Evolutionary conservation across 2,797 vertebrate genomes (phyloP), one percentile per base, ranked within the genome.

Genomic region (Macrochelys suwanniensis): DNA sequence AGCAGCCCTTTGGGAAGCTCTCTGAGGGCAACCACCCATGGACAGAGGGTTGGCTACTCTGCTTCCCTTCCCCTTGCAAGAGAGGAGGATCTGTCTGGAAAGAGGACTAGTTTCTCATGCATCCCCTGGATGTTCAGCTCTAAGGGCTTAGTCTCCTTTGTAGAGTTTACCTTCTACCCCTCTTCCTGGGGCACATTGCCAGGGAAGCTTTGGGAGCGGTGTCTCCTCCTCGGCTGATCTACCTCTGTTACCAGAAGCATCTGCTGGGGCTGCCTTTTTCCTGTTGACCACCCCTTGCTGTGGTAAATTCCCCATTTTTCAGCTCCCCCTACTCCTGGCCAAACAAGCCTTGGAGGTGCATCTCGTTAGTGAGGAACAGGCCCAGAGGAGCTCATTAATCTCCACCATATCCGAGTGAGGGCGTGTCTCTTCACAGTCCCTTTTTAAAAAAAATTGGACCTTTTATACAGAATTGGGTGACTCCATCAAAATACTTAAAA

Each of bases 401-500:
- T 68, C 33, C 33, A n/a, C n/a, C 33, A 37, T 68, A 68, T 9
- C 8, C 2, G 1, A 19, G 17, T n/a, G 33, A 68, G 33, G 17
- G 33, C 4, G 4, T 19, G 17, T 68, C 33, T 31, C 61, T 37
- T 57, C 56, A 28, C 56, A 2, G 51, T 81, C 5, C 1, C 83
- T 94, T 82, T 13, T 23, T 80, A 54, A 2, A 84, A 65, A 84
- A 1, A 84, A 65, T 85, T 87, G 81, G 51, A 82, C 59, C 19
- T 33, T 80, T 5, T 61, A 2, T 50, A 2, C 2, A 53, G 19
- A 59, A 8, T 31, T 71, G 10, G 0, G 0, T 33, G 45, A 2
- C 31, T 84, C 37, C 71, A 76, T 4, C 42, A 26, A 76, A 42
- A 45, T 13, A 47, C 25, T 13, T 47, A 16, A 74, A 74, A 74